phyloP scores from a whole-genome alignment of 2,113 vertebrate genomes.

The Conger conger region DNA sequence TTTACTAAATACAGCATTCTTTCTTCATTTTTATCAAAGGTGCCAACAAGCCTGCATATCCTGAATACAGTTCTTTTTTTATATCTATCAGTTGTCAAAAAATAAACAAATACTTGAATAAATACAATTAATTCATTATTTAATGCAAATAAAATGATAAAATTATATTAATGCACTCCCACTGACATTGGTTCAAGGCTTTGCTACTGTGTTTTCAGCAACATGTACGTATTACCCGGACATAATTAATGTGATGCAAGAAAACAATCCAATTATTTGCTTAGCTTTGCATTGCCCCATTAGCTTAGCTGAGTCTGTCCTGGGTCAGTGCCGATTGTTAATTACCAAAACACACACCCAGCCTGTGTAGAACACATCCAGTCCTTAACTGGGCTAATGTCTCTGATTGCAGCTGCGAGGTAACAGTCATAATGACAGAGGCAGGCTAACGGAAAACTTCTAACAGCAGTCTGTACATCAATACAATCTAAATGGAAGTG shows the following conservation, averaged over 20 bases:
- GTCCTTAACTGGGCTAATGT: slow-evolving; percentile 14
- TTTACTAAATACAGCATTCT: too few species aligned
- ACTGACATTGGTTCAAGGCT: not conserved
- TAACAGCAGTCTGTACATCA: not conserved
- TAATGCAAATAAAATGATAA: not conserved
- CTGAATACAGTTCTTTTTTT: too few species aligned
- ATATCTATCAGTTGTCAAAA: too few species aligned
- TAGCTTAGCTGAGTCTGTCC: slow-evolving; percentile 7
- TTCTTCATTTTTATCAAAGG: too few species aligned
- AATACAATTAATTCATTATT: not conserved
- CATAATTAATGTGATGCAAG: slow-evolving; percentile 2
- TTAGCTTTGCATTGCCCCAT: slow-evolving; percentile 8
- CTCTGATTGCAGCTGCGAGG: not conserved
- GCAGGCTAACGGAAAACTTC: slow-evolving; percentile 1
- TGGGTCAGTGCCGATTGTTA: slow-evolving; percentile 13
- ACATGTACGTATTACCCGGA: not conserved
- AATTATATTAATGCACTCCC: not conserved
- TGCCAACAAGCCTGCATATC: too few species aligned
- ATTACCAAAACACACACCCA: slow-evolving; percentile 15
- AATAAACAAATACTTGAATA: not conserved
- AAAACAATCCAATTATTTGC: slow-evolving; percentile 9
- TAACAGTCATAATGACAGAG: slow-evolving; percentile 6
- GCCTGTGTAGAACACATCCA: slow-evolving; percentile 3
- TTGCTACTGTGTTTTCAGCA: not conserved
- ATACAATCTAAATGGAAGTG: not conserved